These are phyloP conservation scores for Himalopsyche japonica DNA, from an alignment of 2,888 invertebrate species.

Conservation along the genomic window DNA sequence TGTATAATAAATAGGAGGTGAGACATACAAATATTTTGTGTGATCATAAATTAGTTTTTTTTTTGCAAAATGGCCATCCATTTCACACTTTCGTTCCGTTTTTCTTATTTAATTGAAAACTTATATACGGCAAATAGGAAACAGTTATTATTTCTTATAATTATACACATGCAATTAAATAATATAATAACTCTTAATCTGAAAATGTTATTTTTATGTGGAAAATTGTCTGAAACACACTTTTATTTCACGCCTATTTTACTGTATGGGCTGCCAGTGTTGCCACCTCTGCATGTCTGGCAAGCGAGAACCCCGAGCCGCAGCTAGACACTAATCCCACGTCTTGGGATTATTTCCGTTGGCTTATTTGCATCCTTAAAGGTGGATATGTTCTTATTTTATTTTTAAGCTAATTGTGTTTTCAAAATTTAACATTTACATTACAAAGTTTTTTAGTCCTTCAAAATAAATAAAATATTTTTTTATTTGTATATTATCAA, in stretches of 20 bases:
- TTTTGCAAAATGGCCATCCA: too few species aligned
- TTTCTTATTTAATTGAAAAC: too few species aligned
- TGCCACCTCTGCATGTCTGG: not conserved
- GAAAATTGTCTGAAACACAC: not conserved
- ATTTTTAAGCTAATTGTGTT: not conserved
- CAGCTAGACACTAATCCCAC: conserved; percentile 13
- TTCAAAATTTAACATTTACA: not conserved
- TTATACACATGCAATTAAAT: too few species aligned
- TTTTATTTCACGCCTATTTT: not conserved
- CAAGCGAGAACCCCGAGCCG: not conserved
- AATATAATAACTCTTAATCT: too few species aligned
- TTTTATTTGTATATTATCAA: too few species aligned
- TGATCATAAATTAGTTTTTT: too few species aligned
- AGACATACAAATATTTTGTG: too few species aligned
- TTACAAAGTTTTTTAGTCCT: not conserved
- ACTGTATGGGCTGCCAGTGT: not conserved
- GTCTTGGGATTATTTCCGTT: conserved; percentile 15
- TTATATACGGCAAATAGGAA: too few species aligned
- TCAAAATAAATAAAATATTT: too few species aligned
- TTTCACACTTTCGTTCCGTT: too few species aligned
- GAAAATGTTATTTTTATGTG: not conserved
- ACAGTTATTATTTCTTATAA: too few species aligned
- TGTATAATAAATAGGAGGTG: too few species aligned
- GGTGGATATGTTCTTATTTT: not conserved
- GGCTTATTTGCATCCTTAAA: not conserved